Conservation (phyloP, 2,113 vertebrate genomes). For the Probosciger aterrimus region DNA sequence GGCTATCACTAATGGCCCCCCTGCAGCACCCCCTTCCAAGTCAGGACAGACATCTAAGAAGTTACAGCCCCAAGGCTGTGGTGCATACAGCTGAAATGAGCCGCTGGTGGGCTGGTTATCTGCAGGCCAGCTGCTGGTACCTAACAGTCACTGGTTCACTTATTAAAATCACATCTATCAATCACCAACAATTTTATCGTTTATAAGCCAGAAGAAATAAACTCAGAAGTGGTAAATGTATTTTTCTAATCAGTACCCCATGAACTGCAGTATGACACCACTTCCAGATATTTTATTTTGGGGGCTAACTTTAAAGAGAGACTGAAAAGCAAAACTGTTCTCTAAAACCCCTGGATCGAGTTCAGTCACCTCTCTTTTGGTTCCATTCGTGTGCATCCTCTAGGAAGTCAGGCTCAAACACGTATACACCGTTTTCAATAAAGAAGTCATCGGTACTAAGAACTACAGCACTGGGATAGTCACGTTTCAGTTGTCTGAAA, state of each 20-base stretch:
- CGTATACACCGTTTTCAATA: slow-evolving; percentile 70
- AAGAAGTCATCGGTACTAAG: slow-evolving; percentile 80
- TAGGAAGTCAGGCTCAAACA: slow-evolving; percentile 73
- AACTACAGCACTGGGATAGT: slow-evolving; percentile 71
- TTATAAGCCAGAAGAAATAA: not conserved
- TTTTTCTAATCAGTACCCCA: not conserved
- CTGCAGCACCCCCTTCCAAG: not conserved
- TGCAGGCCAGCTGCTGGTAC: not conserved
- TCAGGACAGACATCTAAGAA: not conserved
- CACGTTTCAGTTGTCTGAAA: slow-evolving; percentile 73
- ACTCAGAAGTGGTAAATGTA: not conserved
- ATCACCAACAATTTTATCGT: not conserved
- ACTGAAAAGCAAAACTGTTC: not conserved
- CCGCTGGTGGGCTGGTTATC: not conserved
- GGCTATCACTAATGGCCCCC: not conserved
- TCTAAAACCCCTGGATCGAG: not conserved
- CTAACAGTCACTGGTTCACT: not conserved
- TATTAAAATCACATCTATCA: not conserved
- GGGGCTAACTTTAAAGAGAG: not conserved
- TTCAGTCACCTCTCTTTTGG: slow-evolving; percentile 76
- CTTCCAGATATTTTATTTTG: not conserved
- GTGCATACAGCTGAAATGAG: not conserved
- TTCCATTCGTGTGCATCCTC: slow-evolving; percentile 82
- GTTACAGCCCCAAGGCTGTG: fast-evolving
- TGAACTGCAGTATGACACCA: not conserved